phyloP scores from a whole-genome alignment of 2,113 vertebrate genomes.

The Syngnathus scovelli region DNA sequence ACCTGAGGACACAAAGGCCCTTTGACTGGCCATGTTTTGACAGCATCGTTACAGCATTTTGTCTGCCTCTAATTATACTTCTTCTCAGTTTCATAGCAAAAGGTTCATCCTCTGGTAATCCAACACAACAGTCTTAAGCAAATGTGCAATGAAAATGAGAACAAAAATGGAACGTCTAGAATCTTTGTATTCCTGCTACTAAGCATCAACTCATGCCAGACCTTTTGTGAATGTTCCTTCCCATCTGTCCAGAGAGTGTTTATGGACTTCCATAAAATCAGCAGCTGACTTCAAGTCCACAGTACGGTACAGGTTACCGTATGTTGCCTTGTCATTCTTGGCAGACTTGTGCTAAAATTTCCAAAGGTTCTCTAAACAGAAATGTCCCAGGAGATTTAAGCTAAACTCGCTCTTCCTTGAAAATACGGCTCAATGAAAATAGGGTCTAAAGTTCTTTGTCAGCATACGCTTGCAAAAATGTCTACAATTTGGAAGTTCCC shows the following conservation, averaged over 20 bases:
- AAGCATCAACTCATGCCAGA: constrained; percentile 37
- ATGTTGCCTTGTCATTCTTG: constrained; percentile 34
- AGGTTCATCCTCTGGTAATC: constrained; percentile 43
- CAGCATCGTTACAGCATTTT: constrained; percentile 52
- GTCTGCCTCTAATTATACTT: constrained; percentile 17
- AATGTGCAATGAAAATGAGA: constrained; percentile 43
- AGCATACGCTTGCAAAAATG: not conserved
- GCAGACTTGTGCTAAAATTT: constrained; percentile 30
- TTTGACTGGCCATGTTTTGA: constrained; percentile 63
- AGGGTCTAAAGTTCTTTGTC: not conserved
- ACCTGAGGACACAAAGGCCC: constrained; percentile 55
- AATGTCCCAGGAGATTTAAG: constrained; percentile 7
- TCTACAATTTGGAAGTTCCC: not conserved
- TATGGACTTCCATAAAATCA: constrained; percentile 54
- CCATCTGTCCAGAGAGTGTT: constrained; percentile 45
- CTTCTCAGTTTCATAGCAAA: constrained; percentile 18
- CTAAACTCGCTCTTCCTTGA: constrained; percentile 17
- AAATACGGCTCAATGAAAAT: constrained; percentile 9
- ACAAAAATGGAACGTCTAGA: constrained; percentile 22
- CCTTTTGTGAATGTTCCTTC: constrained; percentile 42
- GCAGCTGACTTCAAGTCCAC: constrained; percentile 44
- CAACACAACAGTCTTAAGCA: constrained; percentile 39
- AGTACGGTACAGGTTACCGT: constrained; percentile 32
- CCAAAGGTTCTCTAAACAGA: constrained; percentile 17
- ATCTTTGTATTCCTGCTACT: constrained; percentile 23